Evolutionary conservation across 92 coral and sea anemone genomes (phyloP).

Genomic region (Palythoa grandiflora): DNA sequence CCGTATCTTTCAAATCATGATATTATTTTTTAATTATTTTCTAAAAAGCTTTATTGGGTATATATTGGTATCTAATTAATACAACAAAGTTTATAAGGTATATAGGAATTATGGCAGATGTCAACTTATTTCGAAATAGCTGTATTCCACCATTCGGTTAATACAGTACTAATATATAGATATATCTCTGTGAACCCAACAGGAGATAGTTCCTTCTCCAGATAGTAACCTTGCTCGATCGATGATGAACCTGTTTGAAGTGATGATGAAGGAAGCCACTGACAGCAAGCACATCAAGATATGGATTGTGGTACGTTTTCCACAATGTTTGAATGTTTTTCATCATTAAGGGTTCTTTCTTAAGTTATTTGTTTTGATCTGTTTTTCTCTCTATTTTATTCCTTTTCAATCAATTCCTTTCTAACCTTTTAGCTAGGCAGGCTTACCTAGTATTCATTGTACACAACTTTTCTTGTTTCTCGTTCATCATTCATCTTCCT

Average conservation of each 20-base stretch:
- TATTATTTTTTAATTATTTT: no score
- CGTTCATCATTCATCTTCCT: no score
- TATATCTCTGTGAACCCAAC: background rate
- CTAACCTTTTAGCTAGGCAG: no score
- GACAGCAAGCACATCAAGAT: conserved; percentile 89
- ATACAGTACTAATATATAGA: background rate
- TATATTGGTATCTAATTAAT: no score
- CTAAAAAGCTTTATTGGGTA: no score
- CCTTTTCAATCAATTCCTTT: no score
- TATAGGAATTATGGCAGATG: background rate
- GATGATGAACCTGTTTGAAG: conserved; percentile 97
- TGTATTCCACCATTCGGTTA: background rate
- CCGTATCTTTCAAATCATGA: no score
- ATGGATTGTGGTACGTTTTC: conserved; percentile 83
- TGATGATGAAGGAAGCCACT: conserved; percentile 90
- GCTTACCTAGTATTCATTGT: no score
- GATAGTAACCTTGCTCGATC: conserved; percentile 97
- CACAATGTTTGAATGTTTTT: conserved; percentile 1
- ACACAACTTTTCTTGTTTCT: no score
- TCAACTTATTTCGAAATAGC: no score
- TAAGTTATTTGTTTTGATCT: background rate
- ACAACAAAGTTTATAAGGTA: no score
- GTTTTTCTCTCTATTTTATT: no score
- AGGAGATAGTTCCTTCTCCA: conserved; percentile 91
- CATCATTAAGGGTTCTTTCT: background rate